phyloP scores from a whole-genome alignment of 2,888 invertebrate genomes.

The Papilio protenor region DNA sequence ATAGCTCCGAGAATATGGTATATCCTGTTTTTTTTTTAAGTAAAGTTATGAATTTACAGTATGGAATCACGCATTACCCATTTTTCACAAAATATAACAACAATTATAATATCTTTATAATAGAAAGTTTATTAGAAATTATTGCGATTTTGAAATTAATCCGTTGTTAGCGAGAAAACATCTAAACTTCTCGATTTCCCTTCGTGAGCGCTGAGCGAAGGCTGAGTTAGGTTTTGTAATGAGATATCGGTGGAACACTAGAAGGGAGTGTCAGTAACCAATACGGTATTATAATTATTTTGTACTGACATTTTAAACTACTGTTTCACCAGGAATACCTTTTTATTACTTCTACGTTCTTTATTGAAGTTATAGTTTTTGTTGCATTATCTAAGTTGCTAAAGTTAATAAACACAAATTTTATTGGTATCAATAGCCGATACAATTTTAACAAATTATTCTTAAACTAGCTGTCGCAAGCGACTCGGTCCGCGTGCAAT shows the following conservation, averaged over 20 bases:
- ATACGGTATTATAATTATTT: conserved; percentile 46
- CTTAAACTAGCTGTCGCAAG: no score
- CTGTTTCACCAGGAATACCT: background rate
- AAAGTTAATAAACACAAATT: no score
- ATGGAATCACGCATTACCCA: no score
- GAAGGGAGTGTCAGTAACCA: conserved; percentile 53
- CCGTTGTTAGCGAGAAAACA: conserved; percentile 31
- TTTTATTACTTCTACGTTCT: background rate
- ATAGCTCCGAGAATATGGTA: no score
- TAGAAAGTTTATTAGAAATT: conserved; percentile 15
- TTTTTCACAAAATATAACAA: no score
- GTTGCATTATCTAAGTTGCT: no score
- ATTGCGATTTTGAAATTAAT: conserved; percentile 31
- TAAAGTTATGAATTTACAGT: no score
- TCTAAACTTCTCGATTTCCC: conserved; percentile 48
- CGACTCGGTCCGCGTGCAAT: no score
- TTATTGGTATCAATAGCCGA: no score
- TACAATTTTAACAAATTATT: background rate
- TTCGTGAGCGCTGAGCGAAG: conserved; percentile 55
- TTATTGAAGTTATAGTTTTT: no score
- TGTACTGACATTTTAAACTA: conserved; percentile 31
- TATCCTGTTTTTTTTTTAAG: no score
- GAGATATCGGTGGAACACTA: conserved; percentile 54
- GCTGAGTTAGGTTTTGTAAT: conserved; percentile 56
- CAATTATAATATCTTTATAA: background rate